Evolutionary conservation across 2,113 vertebrate genomes (phyloP).

Genomic region (Junco hyemalis): DNA sequence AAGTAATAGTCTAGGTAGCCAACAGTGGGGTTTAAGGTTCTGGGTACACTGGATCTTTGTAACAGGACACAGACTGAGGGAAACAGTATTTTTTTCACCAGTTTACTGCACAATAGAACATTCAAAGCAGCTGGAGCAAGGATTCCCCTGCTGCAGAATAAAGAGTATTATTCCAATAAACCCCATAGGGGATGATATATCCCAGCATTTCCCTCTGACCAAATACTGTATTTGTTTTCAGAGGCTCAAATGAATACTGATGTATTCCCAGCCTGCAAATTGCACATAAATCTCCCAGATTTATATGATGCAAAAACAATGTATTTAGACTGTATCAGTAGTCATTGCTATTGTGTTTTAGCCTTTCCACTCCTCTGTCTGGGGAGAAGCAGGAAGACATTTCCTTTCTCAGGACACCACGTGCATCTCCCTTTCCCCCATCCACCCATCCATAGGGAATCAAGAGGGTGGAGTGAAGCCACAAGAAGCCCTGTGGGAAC

Average conservation of each 20-base stretch:
- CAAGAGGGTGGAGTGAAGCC: background rate
- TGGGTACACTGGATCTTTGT: background rate
- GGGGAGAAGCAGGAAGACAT: background rate
- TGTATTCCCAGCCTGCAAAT: background rate
- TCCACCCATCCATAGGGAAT: background rate
- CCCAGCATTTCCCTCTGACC: background rate
- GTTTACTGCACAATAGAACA: background rate
- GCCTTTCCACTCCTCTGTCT: background rate
- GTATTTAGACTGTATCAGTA: background rate
- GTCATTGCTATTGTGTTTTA: conserved; percentile 43
- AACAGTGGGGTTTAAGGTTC: background rate
- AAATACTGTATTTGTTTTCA: background rate
- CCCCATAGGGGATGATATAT: background rate
- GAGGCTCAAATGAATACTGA: background rate
- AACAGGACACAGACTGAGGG: background rate
- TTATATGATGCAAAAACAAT: conserved; percentile 30
- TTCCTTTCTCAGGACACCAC: background rate
- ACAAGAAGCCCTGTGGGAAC: background rate
- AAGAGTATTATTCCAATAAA: conserved; percentile 32
- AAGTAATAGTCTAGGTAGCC: background rate
- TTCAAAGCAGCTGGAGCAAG: background rate
- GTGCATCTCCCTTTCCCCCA: background rate
- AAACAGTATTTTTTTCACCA: background rate
- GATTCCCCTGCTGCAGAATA: conserved; percentile 23
- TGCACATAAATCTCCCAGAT: background rate